These are phyloP conservation scores for Acronicta alni DNA, from an alignment of 2,888 invertebrate genomes.

Conservation along the genomic window DNA sequence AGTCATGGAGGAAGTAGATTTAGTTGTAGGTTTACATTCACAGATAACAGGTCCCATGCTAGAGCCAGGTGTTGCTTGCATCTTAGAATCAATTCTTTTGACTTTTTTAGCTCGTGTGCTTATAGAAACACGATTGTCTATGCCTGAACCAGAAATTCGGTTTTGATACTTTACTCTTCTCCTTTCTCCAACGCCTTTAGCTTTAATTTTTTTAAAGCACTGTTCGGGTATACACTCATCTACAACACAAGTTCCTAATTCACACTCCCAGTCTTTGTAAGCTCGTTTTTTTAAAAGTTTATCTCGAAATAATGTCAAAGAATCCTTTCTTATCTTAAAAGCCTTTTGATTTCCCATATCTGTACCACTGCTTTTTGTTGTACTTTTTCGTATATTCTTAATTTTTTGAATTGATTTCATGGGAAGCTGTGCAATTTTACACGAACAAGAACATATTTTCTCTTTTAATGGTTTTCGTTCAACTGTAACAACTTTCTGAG, in stretches of 20 bases:
- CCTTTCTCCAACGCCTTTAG: conserved; percentile 11
- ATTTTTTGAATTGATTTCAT: conserved; percentile 46
- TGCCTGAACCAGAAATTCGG: conserved; percentile 14
- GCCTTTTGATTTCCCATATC: conserved; percentile 44
- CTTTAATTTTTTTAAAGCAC: conserved; percentile 41
- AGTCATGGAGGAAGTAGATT: conserved; percentile 7
- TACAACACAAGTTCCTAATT: conserved; percentile 38
- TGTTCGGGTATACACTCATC: conserved; percentile 30
- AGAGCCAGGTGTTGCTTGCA: conserved; percentile 4
- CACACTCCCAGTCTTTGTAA: conserved; percentile 49
- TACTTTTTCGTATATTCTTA: conserved; percentile 47
- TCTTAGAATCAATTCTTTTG: conserved; percentile 21
- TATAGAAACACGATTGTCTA: conserved; percentile 8
- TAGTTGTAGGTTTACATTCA: conserved; percentile 4
- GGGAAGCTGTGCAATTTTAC: conserved; percentile 21
- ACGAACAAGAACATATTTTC: conserved; percentile 39
- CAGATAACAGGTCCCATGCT: background rate
- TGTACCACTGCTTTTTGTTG: conserved; percentile 39
- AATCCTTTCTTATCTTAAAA: conserved; percentile 67
- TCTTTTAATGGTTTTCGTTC: conserved; percentile 43
- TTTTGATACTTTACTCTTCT: conserved; percentile 6
- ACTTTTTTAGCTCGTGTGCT: conserved; percentile 8
- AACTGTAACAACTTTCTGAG: conserved; percentile 24
- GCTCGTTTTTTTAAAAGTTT: conserved; percentile 57
- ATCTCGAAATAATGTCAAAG: conserved; percentile 62